Base-by-base conservation (phyloP, 2,888 invertebrate species). In the Idaea biselata region DNA sequence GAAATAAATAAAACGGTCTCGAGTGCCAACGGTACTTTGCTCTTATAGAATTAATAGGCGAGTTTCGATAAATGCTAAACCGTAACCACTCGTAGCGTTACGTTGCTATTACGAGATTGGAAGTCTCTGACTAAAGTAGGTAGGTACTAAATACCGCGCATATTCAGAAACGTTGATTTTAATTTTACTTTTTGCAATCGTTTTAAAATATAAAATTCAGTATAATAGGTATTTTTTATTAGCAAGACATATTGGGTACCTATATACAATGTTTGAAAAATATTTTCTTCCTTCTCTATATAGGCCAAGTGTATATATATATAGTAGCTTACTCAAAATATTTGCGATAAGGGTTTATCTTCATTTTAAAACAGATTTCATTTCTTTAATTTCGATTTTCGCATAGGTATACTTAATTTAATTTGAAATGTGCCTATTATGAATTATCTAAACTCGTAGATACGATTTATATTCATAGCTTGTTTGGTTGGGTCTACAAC, bases 1-100 rank as follows among this genome's bases (percentile, higher is more conserved):
- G 56, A 63, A 61, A 63, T 61, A 58, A 64, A 68, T 62, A 64
- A 64, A 66, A 68, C 31, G 58, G 55, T 56, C 58, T 54, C 53
- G 61, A 70, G 68, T 68, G 68, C 68, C 33, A 68, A 60, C 62
- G 62, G 63, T 66, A 68, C 70, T 70, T 69, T 72, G 72, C 72
- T 68, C 66, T 68, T 66, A 72, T 63, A 59, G 64, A 64, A 68
- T 68, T 68, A 67, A 63, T 60, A 70, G 72, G 70, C 61, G 61
- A 60, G 58, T 63, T 62, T 62, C 62, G 32, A 65, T 63, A 65
- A 55, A 14, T 18, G 56, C 18, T 44, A 44, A 44, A 44, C 44
- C 44, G 44, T 44, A 44, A 44, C 44, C 44, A 44, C 11, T 14
- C 44, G 44, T 44, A 44, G 11, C 11, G 44, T 44, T 8, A 7